Evolutionary conservation across 2,797 vertebrate species (phyloP).

Genomic region (Phoeniculus purpureus): DNA sequence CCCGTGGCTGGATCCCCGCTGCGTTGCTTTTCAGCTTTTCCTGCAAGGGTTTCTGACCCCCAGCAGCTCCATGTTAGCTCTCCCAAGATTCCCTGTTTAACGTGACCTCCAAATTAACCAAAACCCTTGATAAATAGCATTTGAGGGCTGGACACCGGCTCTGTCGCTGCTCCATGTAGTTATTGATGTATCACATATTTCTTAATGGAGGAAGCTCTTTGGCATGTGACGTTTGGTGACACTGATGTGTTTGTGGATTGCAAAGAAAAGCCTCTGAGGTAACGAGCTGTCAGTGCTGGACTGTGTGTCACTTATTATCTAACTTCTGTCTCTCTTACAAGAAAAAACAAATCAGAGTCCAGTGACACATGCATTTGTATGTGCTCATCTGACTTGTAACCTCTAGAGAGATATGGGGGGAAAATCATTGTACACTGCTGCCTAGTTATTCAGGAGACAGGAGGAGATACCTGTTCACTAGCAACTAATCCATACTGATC

Average conservation of each 20-base stretch:
- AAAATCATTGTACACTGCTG: not conserved
- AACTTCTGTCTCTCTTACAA: not conserved
- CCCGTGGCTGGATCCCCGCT: too few species aligned
- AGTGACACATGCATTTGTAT: not conserved
- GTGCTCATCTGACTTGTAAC: not conserved
- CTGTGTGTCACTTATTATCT: not conserved
- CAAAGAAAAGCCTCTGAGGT: not conserved
- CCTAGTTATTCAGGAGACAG: not conserved
- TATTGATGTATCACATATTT: not conserved
- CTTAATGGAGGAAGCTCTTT: not conserved
- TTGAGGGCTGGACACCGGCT: too few species aligned
- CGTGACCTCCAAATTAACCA: too few species aligned
- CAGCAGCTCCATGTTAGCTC: too few species aligned
- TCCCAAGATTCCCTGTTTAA: too few species aligned
- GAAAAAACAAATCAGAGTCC: not conserved
- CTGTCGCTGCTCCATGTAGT: too few species aligned
- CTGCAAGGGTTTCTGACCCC: too few species aligned
- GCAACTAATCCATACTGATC: not conserved
- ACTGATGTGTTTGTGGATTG: not conserved
- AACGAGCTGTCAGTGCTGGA: not conserved
- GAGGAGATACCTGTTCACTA: not conserved
- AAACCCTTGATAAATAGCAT: too few species aligned
- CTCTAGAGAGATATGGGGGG: not conserved
- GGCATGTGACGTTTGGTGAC: not conserved
- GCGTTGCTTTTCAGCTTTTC: too few species aligned